Conservation (phyloP, 2,113 vertebrate species). For the Macquaria ambigua region DNA sequence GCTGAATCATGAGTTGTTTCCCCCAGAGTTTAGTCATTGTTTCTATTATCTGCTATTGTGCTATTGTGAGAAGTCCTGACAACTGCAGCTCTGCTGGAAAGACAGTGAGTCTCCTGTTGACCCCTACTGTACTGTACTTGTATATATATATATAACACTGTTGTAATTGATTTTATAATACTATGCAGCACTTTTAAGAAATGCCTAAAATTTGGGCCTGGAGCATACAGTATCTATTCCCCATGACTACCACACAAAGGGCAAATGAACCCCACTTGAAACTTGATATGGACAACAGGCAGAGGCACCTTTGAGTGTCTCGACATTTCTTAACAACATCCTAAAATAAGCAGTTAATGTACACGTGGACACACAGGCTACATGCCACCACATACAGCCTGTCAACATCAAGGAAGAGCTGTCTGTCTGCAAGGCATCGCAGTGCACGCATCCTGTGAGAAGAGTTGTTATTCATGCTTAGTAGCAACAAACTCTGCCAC, state of each 20-base stretch:
- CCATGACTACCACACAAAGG: neutral
- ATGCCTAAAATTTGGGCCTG: neutral
- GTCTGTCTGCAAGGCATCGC: neutral
- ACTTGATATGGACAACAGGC: conserved; percentile 1
- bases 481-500: neutral
- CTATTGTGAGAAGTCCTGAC: neutral
- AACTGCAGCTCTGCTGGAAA: neutral
- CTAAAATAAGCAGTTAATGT: conserved; percentile 26
- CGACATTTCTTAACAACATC: conserved; percentile 25
- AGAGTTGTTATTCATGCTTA: neutral
- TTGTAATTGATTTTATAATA: neutral
- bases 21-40: neutral
- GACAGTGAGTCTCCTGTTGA: neutral
- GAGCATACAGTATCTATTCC: neutral
- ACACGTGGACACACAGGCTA: neutral
- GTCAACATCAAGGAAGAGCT: neutral
- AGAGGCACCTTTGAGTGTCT: conserved; percentile 21
- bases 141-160: neutral
- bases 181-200: neutral
- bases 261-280: neutral
- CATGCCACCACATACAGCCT: neutral
- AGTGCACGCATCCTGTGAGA: neutral
- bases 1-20: neutral
- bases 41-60: neutral
- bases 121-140: no score